These are phyloP conservation scores for Caenorhabditis auriculariae DNA, from an alignment of 2,888 invertebrate species.

Conservation along the genomic window DNA sequence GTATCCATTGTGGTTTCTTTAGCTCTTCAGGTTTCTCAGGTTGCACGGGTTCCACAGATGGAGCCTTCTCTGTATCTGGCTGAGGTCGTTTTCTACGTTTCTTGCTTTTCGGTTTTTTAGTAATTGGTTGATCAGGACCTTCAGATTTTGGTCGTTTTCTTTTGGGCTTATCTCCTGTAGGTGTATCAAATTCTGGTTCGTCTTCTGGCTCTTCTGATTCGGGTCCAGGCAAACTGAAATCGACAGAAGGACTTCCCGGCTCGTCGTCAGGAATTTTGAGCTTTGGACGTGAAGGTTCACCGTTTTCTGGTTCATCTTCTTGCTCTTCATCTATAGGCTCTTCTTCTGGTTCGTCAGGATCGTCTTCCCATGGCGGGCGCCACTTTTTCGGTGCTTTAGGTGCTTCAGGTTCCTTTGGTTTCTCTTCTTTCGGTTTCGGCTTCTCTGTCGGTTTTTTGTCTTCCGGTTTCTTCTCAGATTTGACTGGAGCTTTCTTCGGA, in stretches of 20 bases:
- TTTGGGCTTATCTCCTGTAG: too few relatives aligned
- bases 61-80: conserved; percentile 5
- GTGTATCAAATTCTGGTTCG: conserved; percentile 6
- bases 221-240: not conserved
- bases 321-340: conserved; percentile 21
- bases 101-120: conserved; percentile 24
- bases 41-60: too few relatives aligned
- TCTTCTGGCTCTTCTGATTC: conserved; percentile 14
- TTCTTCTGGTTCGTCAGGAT: conserved; percentile 6
- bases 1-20: conserved; percentile 45
- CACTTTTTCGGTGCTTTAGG: too few relatives aligned
- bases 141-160: conserved; percentile 7
- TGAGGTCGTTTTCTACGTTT: conserved; percentile 23
- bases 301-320: conserved; percentile 15
- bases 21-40: conserved; percentile 22
- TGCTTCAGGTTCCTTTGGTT: too few relatives aligned
- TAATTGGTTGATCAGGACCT: not conserved
- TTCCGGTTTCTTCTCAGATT: too few relatives aligned
- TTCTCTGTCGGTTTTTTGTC: too few relatives aligned
- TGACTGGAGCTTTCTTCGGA: too few relatives aligned
- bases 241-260: conserved; percentile 7
- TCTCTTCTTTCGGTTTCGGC: too few relatives aligned
- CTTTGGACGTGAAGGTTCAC: too few relatives aligned
- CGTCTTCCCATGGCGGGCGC: too few relatives aligned
- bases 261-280: conserved; percentile 32